Conservation (phyloP, 2,797 vertebrate species). For the Epinephelus malabaricus region DNA sequence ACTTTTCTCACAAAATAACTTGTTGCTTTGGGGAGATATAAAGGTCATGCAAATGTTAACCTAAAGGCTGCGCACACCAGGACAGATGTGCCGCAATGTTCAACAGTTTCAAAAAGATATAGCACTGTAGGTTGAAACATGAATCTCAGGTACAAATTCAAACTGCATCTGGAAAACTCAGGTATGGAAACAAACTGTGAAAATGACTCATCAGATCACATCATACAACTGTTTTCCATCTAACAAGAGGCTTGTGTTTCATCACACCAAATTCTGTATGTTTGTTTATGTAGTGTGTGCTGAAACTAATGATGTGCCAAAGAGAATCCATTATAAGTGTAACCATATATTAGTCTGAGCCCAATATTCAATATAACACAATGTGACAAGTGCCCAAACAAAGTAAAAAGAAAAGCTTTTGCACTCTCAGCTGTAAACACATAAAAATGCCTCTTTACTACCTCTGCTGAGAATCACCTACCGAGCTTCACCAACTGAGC, state of each 20-base stretch:
- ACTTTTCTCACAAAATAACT: not conserved
- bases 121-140: slow-evolving; percentile 14
- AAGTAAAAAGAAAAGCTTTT: not conserved
- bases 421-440: slow-evolving; percentile 1
- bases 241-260: not conserved
- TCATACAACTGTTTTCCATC: slow-evolving; percentile 13
- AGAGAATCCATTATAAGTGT: not conserved
- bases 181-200: slow-evolving; percentile 2
- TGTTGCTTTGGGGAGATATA: not conserved
- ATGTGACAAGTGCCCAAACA: not conserved
- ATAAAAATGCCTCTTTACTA: not conserved
- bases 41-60: not conserved
- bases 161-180: slow-evolving; percentile 34
- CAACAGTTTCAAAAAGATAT: slow-evolving; percentile 5
- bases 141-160: slow-evolving; percentile 41
- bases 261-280: not conserved
- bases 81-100: slow-evolving; percentile 14
- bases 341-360: not conserved
- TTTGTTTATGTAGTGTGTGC: not conserved
- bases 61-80: slow-evolving; percentile 10
- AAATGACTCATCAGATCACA: slow-evolving; percentile 25
- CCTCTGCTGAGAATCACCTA: too few species aligned
- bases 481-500: not conserved
- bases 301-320: not conserved
- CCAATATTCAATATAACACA: too few species aligned